Evolutionary conservation across 2,797 vertebrate genomes (phyloP).

Genomic region (Naso thynnoides): DNA sequence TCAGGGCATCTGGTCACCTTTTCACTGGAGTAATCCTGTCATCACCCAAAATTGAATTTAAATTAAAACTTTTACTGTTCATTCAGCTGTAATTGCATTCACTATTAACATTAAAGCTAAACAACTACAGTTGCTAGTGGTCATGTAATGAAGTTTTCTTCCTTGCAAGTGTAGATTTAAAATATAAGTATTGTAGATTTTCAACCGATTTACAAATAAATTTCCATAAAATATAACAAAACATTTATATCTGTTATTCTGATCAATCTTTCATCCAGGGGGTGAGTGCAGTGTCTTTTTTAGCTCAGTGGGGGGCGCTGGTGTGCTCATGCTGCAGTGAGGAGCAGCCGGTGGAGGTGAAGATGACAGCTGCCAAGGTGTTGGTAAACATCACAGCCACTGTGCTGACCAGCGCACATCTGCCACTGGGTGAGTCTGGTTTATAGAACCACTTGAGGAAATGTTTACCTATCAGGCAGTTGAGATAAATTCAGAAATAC

Average conservation of each 20-base stretch:
- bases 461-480: background rate
- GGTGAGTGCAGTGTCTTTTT: slow-evolving; percentile 54
- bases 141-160: background rate
- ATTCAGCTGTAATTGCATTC: no score
- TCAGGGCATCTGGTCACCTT: no score
- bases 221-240: background rate
- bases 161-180: background rate
- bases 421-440: slow-evolving; percentile 88
- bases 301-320: slow-evolving; percentile 87
- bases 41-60: background rate
- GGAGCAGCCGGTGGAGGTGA: slow-evolving; percentile 88
- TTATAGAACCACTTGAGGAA: background rate
- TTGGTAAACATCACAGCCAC: slow-evolving; percentile 82
- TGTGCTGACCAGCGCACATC: slow-evolving; percentile 82
- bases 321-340: slow-evolving; percentile 87
- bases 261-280: slow-evolving; percentile 57
- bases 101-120: background rate
- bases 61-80: no score
- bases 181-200: background rate
- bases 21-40: no score
- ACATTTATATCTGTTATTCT: background rate
- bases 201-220: no score
- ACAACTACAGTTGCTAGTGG: background rate
- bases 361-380: slow-evolving; percentile 88
- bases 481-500: background rate